phyloP scores from a whole-genome alignment of 2,797 vertebrate species.

The Monodelphis domestica region DNA sequence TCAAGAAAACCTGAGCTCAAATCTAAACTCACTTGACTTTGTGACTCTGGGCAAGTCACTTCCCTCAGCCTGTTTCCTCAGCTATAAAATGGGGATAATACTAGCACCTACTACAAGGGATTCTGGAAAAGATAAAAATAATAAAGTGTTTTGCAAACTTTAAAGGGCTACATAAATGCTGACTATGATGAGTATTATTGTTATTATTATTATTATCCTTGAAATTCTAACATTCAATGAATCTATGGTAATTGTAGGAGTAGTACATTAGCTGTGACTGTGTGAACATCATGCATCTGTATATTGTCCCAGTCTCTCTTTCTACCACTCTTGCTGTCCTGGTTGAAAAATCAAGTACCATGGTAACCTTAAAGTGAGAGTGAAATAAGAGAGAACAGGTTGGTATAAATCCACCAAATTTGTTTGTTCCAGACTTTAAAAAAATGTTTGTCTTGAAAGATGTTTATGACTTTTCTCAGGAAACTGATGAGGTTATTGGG shows the following conservation, averaged over 20 bases:
- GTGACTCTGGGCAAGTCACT: constrained; percentile 46
- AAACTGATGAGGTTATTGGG: constrained; percentile 43
- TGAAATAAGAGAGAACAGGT: constrained; percentile 11
- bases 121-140: constrained; percentile 9
- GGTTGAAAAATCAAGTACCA: background rate
- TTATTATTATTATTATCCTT: background rate
- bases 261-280: background rate
- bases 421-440: constrained; percentile 49
- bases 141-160: constrained; percentile 16
- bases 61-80: constrained; percentile 20
- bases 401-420: background rate
- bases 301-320: constrained; percentile 4
- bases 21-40: constrained; percentile 16
- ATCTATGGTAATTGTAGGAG: background rate
- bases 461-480: constrained; percentile 41
- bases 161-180: constrained; percentile 1
- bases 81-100: constrained; percentile 1
- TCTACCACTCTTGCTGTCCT: background rate
- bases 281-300: background rate
- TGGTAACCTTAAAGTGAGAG: background rate
- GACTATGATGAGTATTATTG: background rate
- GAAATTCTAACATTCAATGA: background rate
- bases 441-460: constrained; percentile 54
- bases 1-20: constrained; percentile 23
- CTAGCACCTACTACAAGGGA: background rate